Evolutionary conservation across 2,797 vertebrate genomes (phyloP).

Genomic region (Numenius phaeopus): DNA sequence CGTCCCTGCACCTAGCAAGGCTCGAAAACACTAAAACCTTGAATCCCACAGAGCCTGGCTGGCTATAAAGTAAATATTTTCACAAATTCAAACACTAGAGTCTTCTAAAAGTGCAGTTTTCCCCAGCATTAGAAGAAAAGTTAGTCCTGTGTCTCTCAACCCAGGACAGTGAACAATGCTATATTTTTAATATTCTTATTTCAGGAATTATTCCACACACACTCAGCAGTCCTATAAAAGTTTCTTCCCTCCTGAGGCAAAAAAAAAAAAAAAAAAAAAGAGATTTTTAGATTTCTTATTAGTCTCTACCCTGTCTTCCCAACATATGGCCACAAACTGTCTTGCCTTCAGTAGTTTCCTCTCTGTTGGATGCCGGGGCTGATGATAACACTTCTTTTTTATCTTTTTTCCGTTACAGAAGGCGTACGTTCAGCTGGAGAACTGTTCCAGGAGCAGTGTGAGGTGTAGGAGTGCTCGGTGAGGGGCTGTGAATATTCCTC

Average conservation of each 20-base stretch:
- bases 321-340: background rate
- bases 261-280: background rate
- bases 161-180: too few relatives aligned
- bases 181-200: too few relatives aligned
- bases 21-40: too few relatives aligned
- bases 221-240: background rate
- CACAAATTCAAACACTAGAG: too few relatives aligned
- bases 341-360: background rate
- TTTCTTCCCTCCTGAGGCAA: background rate
- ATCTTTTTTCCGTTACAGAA: background rate
- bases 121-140: too few relatives aligned
- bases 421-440: background rate
- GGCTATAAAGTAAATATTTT: too few relatives aligned
- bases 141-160: too few relatives aligned
- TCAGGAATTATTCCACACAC: too few relatives aligned
- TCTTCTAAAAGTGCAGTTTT: too few relatives aligned
- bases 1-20: too few relatives aligned
- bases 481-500: background rate
- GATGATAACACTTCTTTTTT: background rate
- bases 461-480: background rate
- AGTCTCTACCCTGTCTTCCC: background rate
- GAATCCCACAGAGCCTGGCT: too few relatives aligned
- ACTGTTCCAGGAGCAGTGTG: background rate
- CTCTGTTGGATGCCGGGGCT: background rate
- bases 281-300: background rate